A percentile compares a stretch with the other conserved stretches of the same genome.
These are phyloP conservation scores for Varanus komodoensis DNA, from an alignment of 2,113 vertebrate species.

Conservation along the genomic window DNA sequence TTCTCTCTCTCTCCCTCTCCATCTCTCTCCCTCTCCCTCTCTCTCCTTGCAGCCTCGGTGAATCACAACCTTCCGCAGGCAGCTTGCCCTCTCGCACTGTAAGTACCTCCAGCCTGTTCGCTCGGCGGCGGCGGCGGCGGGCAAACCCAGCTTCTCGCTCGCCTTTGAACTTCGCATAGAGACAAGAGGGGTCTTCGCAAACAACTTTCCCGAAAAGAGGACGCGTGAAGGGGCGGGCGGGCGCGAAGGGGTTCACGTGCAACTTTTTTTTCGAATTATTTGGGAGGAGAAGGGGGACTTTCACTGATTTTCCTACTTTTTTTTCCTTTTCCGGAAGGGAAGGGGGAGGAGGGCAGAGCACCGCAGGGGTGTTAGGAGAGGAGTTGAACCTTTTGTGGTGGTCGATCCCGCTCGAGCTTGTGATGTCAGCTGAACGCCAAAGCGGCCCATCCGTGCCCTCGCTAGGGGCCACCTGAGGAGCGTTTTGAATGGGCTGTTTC, in stretches of 20 bases:
- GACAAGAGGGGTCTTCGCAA: slow-evolving; percentile 74
- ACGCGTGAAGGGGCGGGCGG: neutral
- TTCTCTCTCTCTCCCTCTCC: slow-evolving; percentile 72
- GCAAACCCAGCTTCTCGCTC: slow-evolving; percentile 79
- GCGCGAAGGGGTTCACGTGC: slow-evolving; percentile 63
- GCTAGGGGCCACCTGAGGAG: slow-evolving; percentile 65
- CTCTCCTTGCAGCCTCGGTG: slow-evolving; percentile 85
- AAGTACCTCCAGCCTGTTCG: slow-evolving; percentile 91
- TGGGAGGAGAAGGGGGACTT: slow-evolving; percentile 57
- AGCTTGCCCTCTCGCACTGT: slow-evolving; percentile 93
- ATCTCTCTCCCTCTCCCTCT: slow-evolving; percentile 68
- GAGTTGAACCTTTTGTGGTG: slow-evolving; percentile 53
- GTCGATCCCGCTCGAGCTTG: slow-evolving; percentile 64
- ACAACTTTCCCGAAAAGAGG: slow-evolving; percentile 77
- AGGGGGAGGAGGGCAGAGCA: neutral
- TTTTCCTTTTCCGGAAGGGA: neutral
- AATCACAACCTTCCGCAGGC: slow-evolving; percentile 90
- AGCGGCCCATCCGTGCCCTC: slow-evolving; percentile 52
- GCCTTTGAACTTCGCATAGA: slow-evolving; percentile 78
- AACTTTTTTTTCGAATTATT: slow-evolving; percentile 78
- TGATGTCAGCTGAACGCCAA: slow-evolving; percentile 70
- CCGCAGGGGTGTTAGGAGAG: slow-evolving; percentile 17
- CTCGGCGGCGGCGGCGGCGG: slow-evolving; percentile 76
- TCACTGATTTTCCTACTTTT: slow-evolving; percentile 61
- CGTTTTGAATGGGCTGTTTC: slow-evolving; percentile 57